Percentiles rank a stretch among this genome's conserved stretches.
Evolutionary conservation across 2,797 vertebrate genomes (phyloP).

Genomic region (Gambelia wislizenii): DNA sequence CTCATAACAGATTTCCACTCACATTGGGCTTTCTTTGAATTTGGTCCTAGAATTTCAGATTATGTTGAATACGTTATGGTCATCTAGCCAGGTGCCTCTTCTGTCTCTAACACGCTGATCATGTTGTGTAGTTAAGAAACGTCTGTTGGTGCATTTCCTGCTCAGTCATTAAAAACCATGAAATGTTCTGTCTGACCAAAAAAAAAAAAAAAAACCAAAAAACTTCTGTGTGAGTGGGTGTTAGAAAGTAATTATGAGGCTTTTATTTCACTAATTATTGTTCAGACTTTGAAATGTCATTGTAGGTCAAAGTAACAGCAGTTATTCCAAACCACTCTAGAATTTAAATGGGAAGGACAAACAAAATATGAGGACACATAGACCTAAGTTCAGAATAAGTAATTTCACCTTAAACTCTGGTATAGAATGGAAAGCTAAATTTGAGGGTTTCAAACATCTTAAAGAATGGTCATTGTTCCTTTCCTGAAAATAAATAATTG

Average conservation of each 20-base stretch:
- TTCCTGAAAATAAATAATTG: background rate
- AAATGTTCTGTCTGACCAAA: slow-evolving; percentile 56
- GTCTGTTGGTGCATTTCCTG: slow-evolving; percentile 44
- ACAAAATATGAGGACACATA: slow-evolving; percentile 46
- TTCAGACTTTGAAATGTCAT: slow-evolving; percentile 76
- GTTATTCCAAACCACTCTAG: slow-evolving; percentile 67
- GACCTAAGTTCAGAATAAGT: slow-evolving; percentile 60
- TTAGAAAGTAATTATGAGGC: slow-evolving; percentile 71
- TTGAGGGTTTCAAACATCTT: slow-evolving; percentile 27
- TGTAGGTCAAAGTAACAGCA: slow-evolving; percentile 73
- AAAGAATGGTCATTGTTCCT: background rate
- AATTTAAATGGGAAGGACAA: slow-evolving; percentile 70
- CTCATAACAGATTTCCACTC: background rate
- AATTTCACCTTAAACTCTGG: slow-evolving; percentile 49
- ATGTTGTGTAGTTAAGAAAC: slow-evolving; percentile 49
- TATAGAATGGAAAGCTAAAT: slow-evolving; percentile 53
- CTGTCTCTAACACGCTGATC: slow-evolving; percentile 40
- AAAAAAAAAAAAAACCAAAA: slow-evolving; percentile 37
- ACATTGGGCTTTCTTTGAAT: background rate
- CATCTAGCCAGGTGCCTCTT: slow-evolving; percentile 34
- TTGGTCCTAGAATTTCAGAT: slow-evolving; percentile 33
- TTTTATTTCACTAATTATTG: slow-evolving; percentile 80
- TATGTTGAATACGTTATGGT: slow-evolving; percentile 46
- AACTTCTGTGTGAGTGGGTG: slow-evolving; percentile 64
- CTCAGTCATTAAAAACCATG: slow-evolving; percentile 55